Percentiles rank a stretch among this genome's conserved stretches.
These are phyloP conservation scores for Progne subis DNA, from an alignment of 2,113 vertebrate species.

Conservation along the genomic window DNA sequence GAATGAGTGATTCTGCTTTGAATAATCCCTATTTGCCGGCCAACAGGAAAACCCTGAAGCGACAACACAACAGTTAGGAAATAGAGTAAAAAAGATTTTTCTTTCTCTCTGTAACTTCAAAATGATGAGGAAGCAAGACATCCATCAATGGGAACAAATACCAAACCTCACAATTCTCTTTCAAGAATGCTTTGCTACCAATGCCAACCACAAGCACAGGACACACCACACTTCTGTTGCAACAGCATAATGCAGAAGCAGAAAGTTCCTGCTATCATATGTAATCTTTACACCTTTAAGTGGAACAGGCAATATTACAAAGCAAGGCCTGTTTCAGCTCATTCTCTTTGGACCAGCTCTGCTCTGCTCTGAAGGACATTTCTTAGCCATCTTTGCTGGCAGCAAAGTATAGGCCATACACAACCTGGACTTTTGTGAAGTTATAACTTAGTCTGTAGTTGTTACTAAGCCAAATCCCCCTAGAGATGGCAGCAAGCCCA, in stretches of 20 bases:
- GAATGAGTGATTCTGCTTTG: not conserved
- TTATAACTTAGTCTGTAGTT: not conserved
- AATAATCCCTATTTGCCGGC: not conserved
- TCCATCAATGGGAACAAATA: not conserved
- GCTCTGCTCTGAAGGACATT: not conserved
- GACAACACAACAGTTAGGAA: not conserved
- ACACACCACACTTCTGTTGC: not conserved
- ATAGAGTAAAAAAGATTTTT: not conserved
- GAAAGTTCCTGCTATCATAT: not conserved
- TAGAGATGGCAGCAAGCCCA: slow-evolving; percentile 33
- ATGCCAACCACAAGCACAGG: not conserved
- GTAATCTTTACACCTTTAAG: not conserved
- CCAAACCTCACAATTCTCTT: not conserved
- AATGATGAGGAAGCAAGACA: not conserved
- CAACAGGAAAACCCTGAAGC: not conserved
- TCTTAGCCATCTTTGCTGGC: not conserved
- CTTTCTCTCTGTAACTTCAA: not conserved
- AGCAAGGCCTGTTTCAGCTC: not conserved
- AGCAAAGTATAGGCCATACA: not conserved
- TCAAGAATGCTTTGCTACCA: not conserved
- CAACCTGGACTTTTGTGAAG: not conserved
- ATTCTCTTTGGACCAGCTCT: not conserved
- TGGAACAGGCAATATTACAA: not conserved
- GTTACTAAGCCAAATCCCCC: not conserved
- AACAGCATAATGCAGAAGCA: not conserved